phyloP scores from a whole-genome alignment of 1,140 invertebrate species.

The Habropoda laboriosa region DNA sequence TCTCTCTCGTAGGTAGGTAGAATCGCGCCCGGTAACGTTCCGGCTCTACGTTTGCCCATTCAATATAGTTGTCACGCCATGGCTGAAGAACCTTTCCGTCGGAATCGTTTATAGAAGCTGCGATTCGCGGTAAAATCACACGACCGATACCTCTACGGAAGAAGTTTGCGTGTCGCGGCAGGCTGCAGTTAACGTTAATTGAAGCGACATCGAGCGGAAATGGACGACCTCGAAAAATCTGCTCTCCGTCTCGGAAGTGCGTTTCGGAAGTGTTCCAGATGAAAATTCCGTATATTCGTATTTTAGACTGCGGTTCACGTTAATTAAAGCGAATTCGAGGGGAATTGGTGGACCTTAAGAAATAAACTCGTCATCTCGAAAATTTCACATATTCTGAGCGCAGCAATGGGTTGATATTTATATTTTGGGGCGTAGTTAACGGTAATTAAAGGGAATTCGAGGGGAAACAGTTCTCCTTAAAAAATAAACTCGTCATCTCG shows the following conservation, averaged over 20 bases:
- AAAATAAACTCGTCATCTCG: not conserved
- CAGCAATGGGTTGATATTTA: too few species aligned
- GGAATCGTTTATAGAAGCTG: conserved; percentile 59
- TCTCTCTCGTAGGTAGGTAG: conserved; percentile 50
- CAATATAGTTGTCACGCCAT: conserved; percentile 74
- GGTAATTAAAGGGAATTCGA: not conserved
- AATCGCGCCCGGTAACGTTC: conserved; percentile 67
- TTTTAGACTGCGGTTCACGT: not conserved
- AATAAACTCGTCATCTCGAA: not conserved
- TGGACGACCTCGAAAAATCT: not conserved
- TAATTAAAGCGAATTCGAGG: not conserved
- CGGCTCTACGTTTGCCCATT: conserved; percentile 69
- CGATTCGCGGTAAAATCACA: conserved; percentile 53
- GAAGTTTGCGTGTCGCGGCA: not conserved
- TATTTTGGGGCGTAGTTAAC: not conserved
- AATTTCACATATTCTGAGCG: too few species aligned
- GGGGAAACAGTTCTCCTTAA: not conserved
- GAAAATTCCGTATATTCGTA: too few species aligned
- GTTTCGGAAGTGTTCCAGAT: not conserved
- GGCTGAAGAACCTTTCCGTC: conserved; percentile 66
- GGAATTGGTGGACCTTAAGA: not conserved
- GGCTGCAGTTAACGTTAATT: not conserved
- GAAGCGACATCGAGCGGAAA: not conserved
- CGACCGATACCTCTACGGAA: conserved; percentile 39
- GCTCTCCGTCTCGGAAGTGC: too few species aligned